Base-by-base conservation (phyloP, 2,888 invertebrate genomes). In the Parnassius orleans region DNA sequence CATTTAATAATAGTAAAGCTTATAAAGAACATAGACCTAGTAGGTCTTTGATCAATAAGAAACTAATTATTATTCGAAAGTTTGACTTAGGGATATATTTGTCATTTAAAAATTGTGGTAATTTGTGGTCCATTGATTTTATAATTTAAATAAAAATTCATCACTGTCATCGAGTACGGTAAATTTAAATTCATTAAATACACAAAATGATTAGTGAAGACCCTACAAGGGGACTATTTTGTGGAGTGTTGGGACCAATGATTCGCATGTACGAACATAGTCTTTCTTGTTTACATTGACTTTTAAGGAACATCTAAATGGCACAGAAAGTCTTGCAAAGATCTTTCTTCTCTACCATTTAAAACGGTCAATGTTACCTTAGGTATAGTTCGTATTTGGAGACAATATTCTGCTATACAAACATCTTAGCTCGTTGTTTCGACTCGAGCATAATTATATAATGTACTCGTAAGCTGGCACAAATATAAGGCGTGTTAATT, bases 181-280 rank as follows among this genome's bases (percentile, higher is more conserved):
- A 15, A 24, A 51, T 15, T 51, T 2, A 24, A n/a, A 52, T n/a
- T 14, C 9, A 3, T 9, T 14, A 48, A 48, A 48, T 2, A 5
- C 14, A 14, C 14, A 11, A 14, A 63, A 55, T 56, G 19, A 10
- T 51, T 12, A 48, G 10, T 58, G 59, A 61, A 12, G 52, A 50
- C 65, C 62, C 68, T 66, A 65, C 64, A 52, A 63, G 66, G 72
- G 73, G 77, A 78, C 81, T 81, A 79, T 82, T 80, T 77, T 71
- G 70, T 72, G 74, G 83, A 81, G 84, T 77, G 86, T 81, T 84
- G 89, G 88, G 89, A 90, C 89, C 89, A 90, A 62, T 61, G 61
- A 88, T 73, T 78, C 75, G 76, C 77, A 76, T 68, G 75, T 75
- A 73, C 73, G 74, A 44, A 48, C 48, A 11, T 47, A 9, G 14